Conservation (phyloP, 2,113 vertebrate species). For the Ophthalmolycus amberensis region DNA sequence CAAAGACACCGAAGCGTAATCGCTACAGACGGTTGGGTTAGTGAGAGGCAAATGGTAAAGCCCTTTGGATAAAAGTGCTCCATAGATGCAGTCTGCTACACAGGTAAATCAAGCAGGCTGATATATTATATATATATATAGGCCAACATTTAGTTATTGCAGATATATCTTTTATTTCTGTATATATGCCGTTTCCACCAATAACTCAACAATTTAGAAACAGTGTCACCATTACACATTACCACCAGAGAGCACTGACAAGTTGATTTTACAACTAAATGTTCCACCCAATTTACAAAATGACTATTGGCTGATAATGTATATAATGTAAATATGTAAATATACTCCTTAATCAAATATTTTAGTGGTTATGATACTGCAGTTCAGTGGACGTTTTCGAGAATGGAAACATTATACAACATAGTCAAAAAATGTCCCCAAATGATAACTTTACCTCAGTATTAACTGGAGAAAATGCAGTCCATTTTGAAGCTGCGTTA, state of each 20-base stretch:
- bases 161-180: not conserved
- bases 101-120: not conserved
- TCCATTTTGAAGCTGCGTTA: not conserved
- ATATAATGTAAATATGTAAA: slow-evolving; percentile 2
- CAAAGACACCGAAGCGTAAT: not conserved
- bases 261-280: not conserved
- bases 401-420: not conserved
- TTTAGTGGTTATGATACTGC: not conserved
- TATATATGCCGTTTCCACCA: not conserved
- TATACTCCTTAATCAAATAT: not conserved
- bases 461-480: not conserved
- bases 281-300: not conserved
- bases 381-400: not conserved
- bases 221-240: not conserved
- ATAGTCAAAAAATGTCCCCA: not conserved
- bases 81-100: not conserved
- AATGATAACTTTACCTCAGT: not conserved
- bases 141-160: not conserved
- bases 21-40: not conserved
- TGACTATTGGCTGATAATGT: too few species aligned
- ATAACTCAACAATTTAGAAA: not conserved
- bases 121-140: not conserved
- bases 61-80: not conserved
- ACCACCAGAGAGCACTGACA: not conserved
- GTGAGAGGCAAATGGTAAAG: not conserved